Percentiles rank a stretch among this genome's conserved stretches.
Conservation (phyloP, 2,888 invertebrate genomes). For the Himalopsyche kuldschensis region DNA sequence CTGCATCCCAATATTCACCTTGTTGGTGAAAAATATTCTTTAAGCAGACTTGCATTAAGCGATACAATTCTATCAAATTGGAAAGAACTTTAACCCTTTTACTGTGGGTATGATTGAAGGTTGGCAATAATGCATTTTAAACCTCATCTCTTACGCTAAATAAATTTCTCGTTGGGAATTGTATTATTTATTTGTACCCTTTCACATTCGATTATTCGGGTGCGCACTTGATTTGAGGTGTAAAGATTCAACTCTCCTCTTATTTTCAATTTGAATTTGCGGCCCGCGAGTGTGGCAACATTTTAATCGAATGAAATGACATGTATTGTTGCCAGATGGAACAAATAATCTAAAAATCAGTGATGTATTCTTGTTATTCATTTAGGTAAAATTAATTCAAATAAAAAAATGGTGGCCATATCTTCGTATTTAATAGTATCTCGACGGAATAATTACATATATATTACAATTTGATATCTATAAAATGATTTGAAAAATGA, state of each 20-base stretch:
- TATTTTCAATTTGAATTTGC: slow-evolving; percentile 28
- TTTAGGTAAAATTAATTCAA: neutral
- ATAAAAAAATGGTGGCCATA: too few species aligned
- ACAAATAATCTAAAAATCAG: neutral
- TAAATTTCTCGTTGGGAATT: slow-evolving; percentile 34
- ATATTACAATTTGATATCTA: too few species aligned
- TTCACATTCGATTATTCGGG: slow-evolving; percentile 28
- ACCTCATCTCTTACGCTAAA: slow-evolving; percentile 39
- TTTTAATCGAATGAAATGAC: slow-evolving; percentile 16
- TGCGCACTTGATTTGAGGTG: slow-evolving; percentile 35
- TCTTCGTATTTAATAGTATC: too few species aligned
- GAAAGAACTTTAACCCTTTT: slow-evolving; percentile 20
- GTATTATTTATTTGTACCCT: slow-evolving; percentile 25
- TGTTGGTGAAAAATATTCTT: neutral
- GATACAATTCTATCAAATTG: neutral
- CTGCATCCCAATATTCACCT: neutral
- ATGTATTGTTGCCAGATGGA: neutral
- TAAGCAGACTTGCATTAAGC: neutral
- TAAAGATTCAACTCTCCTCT: slow-evolving; percentile 12
- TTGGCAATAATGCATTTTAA: slow-evolving; percentile 21
- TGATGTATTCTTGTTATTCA: neutral
- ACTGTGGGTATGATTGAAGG: slow-evolving; percentile 24
- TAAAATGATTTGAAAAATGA: too few species aligned
- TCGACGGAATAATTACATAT: too few species aligned
- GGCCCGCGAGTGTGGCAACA: slow-evolving; percentile 23